A percentile compares a stretch with the other conserved stretches of the same genome.
These are phyloP conservation scores for Ophioderma brevispina DNA, from an alignment of 35 echinoderm and acorn worm genomes.

Conservation along the genomic window DNA sequence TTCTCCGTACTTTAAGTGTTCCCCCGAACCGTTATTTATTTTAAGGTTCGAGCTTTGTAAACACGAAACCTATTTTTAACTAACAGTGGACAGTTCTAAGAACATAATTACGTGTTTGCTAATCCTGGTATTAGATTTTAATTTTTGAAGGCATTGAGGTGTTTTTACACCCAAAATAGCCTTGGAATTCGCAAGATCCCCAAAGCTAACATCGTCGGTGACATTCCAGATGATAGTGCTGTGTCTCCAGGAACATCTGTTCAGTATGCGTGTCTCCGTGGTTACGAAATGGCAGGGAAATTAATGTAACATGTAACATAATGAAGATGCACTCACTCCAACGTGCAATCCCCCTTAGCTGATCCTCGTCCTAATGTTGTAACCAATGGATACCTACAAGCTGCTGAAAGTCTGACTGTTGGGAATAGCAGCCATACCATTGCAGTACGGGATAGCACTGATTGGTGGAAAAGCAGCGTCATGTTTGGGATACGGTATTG, in stretches of 20 bases:
- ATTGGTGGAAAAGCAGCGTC: not conserved
- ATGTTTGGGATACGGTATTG: not conserved
- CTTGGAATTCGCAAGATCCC: not conserved
- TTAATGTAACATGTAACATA: constrained; percentile 21
- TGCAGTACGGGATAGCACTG: not conserved
- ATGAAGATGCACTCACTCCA: constrained; percentile 40
- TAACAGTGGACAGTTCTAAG: too few species aligned
- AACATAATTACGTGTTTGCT: too few species aligned
- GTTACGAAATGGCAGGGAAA: constrained; percentile 49
- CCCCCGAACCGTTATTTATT: too few species aligned
- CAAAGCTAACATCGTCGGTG: not conserved
- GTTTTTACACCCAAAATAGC: not conserved
- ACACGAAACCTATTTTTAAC: too few species aligned
- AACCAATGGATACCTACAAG: not conserved
- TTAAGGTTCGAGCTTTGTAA: too few species aligned
- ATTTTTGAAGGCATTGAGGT: too few species aligned
- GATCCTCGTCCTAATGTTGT: constrained; percentile 18
- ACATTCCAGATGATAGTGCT: not conserved
- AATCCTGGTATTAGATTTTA: too few species aligned
- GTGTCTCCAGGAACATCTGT: not conserved
- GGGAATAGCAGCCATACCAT: not conserved
- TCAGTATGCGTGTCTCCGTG: constrained; percentile 28
- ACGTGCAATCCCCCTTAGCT: constrained; percentile 16
- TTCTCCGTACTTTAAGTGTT: too few species aligned
- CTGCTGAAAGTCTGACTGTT: not conserved